These are phyloP conservation scores for Trypoxylon attenuatum DNA, from an alignment of 2,888 invertebrate species.

Conservation along the genomic window DNA sequence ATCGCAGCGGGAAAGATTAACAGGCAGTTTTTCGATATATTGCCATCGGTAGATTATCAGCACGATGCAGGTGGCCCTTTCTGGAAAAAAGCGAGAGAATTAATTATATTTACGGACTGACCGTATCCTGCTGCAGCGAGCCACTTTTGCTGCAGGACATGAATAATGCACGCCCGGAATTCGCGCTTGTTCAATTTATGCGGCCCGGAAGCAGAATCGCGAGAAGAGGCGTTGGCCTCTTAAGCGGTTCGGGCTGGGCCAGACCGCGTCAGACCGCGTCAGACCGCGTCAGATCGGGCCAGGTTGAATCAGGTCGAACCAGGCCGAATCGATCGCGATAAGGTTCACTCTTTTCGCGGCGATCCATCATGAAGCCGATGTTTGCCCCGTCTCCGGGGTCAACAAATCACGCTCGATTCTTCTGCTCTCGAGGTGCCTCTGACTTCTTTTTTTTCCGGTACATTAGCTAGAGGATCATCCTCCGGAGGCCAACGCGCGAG, in stretches of 20 bases:
- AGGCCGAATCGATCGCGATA: conserved; percentile 45
- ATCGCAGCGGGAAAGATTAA: not conserved
- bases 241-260: too few species aligned
- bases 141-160: conserved; percentile 24
- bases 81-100: conserved; percentile 51
- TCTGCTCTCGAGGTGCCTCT: not conserved
- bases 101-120: conserved; percentile 55
- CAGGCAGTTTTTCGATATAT: conserved; percentile 14
- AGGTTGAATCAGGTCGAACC: too few species aligned
- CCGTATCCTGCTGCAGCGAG: conserved; percentile 20
- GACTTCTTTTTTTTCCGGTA: conserved; percentile 4
- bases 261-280: conserved; percentile 32
- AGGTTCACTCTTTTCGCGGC: conserved; percentile 29
- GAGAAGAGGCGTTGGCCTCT: too few species aligned
- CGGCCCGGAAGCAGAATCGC: conserved; percentile 47
- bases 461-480: conserved; percentile 13
- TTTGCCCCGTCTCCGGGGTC: conserved; percentile 32
- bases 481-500: too few species aligned
- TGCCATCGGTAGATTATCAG: conserved; percentile 24
- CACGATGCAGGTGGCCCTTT: conserved; percentile 28
- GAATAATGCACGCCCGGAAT: conserved; percentile 59
- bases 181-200: conserved; percentile 61
- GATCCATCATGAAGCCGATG: conserved; percentile 47
- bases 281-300: conserved; percentile 18
- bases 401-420: conserved; percentile 37